Base-by-base conservation (phyloP, 53 echinoderm and acorn worm species). In the Zoroaster sp. region DNA sequence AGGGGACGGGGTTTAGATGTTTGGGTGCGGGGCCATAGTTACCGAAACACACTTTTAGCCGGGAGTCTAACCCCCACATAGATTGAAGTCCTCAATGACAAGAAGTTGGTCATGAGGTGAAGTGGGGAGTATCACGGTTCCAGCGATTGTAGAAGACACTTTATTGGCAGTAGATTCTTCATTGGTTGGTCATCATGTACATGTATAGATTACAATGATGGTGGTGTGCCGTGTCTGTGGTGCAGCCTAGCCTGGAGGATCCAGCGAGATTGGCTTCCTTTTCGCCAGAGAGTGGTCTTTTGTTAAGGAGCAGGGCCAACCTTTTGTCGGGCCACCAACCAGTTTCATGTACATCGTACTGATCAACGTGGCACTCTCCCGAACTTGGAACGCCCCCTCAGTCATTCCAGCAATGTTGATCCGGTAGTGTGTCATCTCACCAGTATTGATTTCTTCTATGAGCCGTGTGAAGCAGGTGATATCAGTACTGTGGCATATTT, bases 121-220 rank as follows among this genome's bases (percentile, higher is more conserved):
- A 75, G 75, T 75, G 9, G 45, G 43, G 44, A 43, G 28, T 8
- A 75, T 75, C 25, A 3, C 2, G 75, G 75, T 71, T 71, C 71
- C 71, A 71, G 38, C 33, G 71, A 17, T 44, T 46, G 17, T 75
- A 74, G 12, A 74, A 74, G 74, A 3, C n/a, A 21, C 23, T 30
- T 75, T 75, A 15, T 44, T 44, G 0, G 2, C 47, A 30, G 42
- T 30, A 28, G 75, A 30, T 42, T 18, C 21, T 46, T 25, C n/a
- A 42, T 75, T 44, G 15, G 75, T 75, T 44, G 46, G 45, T 75
- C 75, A n/a, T n/a, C n/a, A n/a, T n/a, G n/a, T n/a, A n/a, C n/a
- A n/a, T n/a, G n/a, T n/a, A 13, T 45, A 75, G 75, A 10, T 30
- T 23, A 75, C 32, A 43, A 75, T 75, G 30, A 45, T 75, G 44